phyloP scores from a whole-genome alignment of 2,797 vertebrate species.

The Poecilia gillii region DNA sequence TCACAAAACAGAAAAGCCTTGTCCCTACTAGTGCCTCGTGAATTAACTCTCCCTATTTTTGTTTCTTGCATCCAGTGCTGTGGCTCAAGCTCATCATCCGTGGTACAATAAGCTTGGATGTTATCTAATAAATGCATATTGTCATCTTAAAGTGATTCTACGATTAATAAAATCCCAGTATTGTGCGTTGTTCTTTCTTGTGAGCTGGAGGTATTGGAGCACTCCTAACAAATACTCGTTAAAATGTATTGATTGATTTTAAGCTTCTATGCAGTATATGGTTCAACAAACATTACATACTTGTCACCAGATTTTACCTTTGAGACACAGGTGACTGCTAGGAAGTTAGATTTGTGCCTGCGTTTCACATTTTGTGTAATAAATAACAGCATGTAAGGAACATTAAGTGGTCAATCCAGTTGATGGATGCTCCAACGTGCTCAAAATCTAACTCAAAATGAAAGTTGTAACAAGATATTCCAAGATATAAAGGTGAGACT shows the following conservation, averaged over 20 bases:
- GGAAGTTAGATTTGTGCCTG: conserved; percentile 48
- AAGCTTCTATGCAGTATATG: conserved; percentile 10
- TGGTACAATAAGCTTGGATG: too few relatives aligned
- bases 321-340: conserved; percentile 41
- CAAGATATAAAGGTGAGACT: conserved; percentile 63
- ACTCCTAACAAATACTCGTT: neutral
- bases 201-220: neutral
- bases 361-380: conserved; percentile 44
- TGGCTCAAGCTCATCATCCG: too few relatives aligned
- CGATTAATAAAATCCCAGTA: neutral
- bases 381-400: conserved; percentile 52
- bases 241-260: neutral
- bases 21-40: too few relatives aligned
- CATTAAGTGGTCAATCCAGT: conserved; percentile 61
- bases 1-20: too few relatives aligned
- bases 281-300: conserved; percentile 3
- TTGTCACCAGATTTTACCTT: conserved; percentile 36
- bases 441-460: conserved; percentile 63
- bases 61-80: too few relatives aligned
- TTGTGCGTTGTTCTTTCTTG: neutral
- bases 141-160: neutral
- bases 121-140: neutral
- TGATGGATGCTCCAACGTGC: conserved; percentile 66
- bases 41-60: too few relatives aligned
- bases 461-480: conserved; percentile 73